Percentiles rank a stretch among this genome's conserved stretches.
Conservation (phyloP, 2,113 vertebrate species). For the Vombatus ursinus region DNA sequence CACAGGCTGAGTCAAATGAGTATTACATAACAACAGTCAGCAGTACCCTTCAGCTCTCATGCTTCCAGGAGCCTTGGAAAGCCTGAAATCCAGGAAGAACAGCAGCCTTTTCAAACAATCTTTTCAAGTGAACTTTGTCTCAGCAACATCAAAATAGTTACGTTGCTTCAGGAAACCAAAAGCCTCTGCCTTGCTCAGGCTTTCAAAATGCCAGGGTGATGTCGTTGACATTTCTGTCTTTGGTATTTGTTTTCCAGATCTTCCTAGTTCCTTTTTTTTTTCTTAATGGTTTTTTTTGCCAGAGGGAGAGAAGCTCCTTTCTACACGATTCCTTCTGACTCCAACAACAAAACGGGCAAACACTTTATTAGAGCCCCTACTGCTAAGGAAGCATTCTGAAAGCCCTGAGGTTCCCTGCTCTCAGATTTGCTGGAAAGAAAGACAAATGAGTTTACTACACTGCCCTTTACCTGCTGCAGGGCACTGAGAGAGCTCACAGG, state of each 20-base stretch:
- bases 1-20: background rate
- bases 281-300: background rate
- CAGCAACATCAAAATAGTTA: slow-evolving; percentile 15
- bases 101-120: background rate
- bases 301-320: background rate
- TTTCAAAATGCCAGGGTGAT: slow-evolving; percentile 48
- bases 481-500: background rate
- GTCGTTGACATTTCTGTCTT: slow-evolving; percentile 44
- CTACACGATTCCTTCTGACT: background rate
- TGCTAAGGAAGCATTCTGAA: background rate
- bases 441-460: background rate
- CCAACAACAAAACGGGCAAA: background rate
- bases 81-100: slow-evolving; percentile 7
- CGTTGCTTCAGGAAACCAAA: slow-evolving; percentile 27
- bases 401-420: background rate
- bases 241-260: slow-evolving; percentile 34
- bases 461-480: background rate
- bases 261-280: slow-evolving; percentile 60
- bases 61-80: background rate
- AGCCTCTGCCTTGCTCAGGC: background rate
- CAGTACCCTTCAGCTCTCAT: background rate
- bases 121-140: slow-evolving; percentile 52
- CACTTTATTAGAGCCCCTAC: background rate
- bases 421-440: background rate
- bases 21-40: background rate